Conservation (phyloP, 2,113 vertebrate genomes). For the human (Homo sapiens) region GRCh38 chr6:145340501-145341000, state of each 20-base stretch:
- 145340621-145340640: not conserved
- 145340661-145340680: too few relatives aligned
- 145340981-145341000: not conserved
- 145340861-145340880: not conserved
- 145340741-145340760: too few relatives aligned
- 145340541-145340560: not conserved
- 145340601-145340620: not conserved
- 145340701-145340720: not conserved
- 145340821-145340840: not conserved
- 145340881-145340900: not conserved
- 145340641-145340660: not conserved
- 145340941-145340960: not conserved
- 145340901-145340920: not conserved
- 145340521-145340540: not conserved
- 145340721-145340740: not conserved
- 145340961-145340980: not conserved
- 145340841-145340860: not conserved
- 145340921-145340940: not conserved
- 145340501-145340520: not conserved
- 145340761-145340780: fast-evolving
- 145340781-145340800: not conserved
- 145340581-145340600: not conserved
- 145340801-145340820: not conserved
- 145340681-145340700: too few relatives aligned
- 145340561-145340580: not conserved